phyloP scores from a whole-genome alignment of 2,888 invertebrate genomes.

The Odontocerum albicorne region DNA sequence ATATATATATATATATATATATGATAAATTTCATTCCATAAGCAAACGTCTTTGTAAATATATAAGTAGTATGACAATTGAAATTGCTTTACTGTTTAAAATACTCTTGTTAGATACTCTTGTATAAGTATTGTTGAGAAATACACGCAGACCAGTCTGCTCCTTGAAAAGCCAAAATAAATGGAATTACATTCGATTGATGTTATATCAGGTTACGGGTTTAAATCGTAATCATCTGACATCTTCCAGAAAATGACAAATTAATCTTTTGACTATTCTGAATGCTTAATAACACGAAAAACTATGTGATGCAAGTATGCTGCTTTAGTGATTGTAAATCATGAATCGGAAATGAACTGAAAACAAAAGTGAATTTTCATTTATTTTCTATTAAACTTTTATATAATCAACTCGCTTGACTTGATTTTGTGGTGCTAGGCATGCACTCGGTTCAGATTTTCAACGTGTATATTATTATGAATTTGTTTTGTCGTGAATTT shows the following conservation, averaged over 20 bases:
- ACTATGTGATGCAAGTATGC: conserved; percentile 21
- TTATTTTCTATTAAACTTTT: neutral
- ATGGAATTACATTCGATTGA: no score
- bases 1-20: conserved; percentile 18
- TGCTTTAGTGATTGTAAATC: conserved; percentile 20
- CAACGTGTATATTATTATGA: neutral
- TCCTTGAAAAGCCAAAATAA: conserved; percentile 5
- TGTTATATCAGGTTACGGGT: neutral
- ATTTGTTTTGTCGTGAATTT: no score
- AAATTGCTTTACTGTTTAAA: conserved; percentile 27
- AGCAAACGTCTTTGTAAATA: conserved; percentile 31
- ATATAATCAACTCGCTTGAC: no score
- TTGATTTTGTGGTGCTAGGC: neutral
- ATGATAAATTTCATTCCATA: conserved; percentile 30
- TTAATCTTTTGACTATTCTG: conserved; percentile 2
- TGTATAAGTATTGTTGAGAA: conserved; percentile 14
- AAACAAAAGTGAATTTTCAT: conserved; percentile 6
- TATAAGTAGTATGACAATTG: conserved; percentile 28
- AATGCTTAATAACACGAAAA: conserved; percentile 10
- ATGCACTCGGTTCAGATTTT: neutral
- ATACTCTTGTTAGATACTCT: conserved; percentile 24
- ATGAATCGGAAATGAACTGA: conserved; percentile 23
- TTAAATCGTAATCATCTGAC: neutral
- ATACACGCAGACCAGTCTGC: neutral
- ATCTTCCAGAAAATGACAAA: neutral